Conservation (phyloP, 2,797 vertebrate genomes). For the Petrocephalus sullivani region DNA sequence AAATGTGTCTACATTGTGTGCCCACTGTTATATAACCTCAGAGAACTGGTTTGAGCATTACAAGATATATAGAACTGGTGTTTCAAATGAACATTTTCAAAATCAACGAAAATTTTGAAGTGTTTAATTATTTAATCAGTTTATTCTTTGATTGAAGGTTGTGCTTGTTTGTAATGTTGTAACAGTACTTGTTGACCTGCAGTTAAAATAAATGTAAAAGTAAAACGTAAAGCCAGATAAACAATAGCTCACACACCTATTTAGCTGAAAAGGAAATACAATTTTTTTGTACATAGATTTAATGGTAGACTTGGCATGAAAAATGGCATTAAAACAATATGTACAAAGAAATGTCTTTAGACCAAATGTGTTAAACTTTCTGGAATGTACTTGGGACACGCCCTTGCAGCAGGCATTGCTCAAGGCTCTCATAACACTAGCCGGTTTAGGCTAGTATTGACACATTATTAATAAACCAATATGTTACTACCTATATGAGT, state of each 20-base stretch:
- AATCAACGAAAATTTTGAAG: too few relatives aligned
- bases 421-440: neutral
- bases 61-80: too few relatives aligned
- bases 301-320: constrained; percentile 8
- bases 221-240: neutral
- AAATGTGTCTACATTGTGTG: too few relatives aligned
- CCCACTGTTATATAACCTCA: too few relatives aligned
- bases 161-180: neutral
- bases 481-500: neutral
- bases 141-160: too few relatives aligned
- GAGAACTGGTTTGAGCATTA: too few relatives aligned
- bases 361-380: neutral
- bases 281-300: neutral
- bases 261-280: neutral
- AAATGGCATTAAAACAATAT: neutral
- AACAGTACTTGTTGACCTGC: neutral
- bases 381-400: neutral
- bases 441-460: neutral
- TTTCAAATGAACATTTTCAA: too few relatives aligned
- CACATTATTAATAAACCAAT: neutral
- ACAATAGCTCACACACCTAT: neutral
- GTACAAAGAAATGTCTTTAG: constrained; percentile 1
- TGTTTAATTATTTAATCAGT: too few relatives aligned
- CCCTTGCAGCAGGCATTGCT: neutral
- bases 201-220: neutral